Base-by-base conservation (phyloP, 92 coral and sea anemone genomes). In the Phenganax subtilis region DNA sequence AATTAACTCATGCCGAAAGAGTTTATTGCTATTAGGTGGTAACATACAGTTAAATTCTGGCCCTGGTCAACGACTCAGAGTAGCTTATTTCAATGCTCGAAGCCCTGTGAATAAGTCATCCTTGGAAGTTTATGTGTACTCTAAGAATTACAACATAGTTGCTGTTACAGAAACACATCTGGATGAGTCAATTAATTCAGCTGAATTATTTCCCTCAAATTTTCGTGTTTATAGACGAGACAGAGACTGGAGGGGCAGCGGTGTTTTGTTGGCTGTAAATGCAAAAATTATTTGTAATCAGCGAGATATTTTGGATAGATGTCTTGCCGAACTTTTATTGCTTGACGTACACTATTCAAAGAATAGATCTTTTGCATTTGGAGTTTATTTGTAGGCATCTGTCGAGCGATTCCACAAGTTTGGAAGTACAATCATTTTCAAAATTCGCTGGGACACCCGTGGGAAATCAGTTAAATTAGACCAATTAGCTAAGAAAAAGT, bases 331-430 rank as follows among this genome's bases (percentile, higher is more conserved):
- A 80, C 66, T 64, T 80, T 80, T 83, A 55, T 61, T 82, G 85
- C 81, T 82, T 58, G 81, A 72, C 12, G 71, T 82, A 10, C 81
- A 71, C 62, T 82, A 71, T 71, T 82, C 81, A 82, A 82, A 73
- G 69, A 73, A 73, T 62, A 82, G 63, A 72, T 82, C 81, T 29
- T 71, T 82, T 73, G 85, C 71, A 80, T 37, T 37, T 37, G 47
- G 47, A 30, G 86, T 83, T 47, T 83, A 20, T 83, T 54, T 83
- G 72, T 54, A 68, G 86, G 51, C 81, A 72, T 29, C 86, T 61
- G 31, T 51, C 58, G 10, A 14, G 81, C 31, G 81, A 76, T 29
- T 28, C 44, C 12, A 52, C 7, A 56, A 53, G 81, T 56, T 56
- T 76, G 12, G 81, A 76, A 76, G 25, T 20, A 20, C 25, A 20